Base-by-base conservation (phyloP, 2,888 invertebrate species). In the Camponotus fellah region DNA sequence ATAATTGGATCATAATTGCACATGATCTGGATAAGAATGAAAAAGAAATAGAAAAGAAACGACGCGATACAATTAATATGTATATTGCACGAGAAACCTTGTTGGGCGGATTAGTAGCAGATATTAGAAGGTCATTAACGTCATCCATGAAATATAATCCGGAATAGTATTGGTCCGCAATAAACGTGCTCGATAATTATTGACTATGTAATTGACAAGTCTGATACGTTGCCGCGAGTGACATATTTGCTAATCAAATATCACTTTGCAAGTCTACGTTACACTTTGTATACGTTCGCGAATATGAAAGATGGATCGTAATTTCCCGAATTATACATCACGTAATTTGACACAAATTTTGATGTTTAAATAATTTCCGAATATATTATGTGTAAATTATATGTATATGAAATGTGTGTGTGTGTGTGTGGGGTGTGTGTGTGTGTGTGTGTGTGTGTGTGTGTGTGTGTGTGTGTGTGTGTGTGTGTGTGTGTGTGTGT, bases 131-230 rank as follows among this genome's bases (percentile, higher is more conserved):
- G 4, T 17, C 17, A 71, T 80, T 80, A 72, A 34, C 58, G 72
- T 72, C 60, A 14, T 65, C 46, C 43, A 60, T 60, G 60, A 72
- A 2, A 43, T 72, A 60, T 46, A 43, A 21, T 40, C 60, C 17
- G 37, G 21, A 37, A 8, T n/a, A 69, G 17, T 53, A 72, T 69
- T 14, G 21, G 17, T 14, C 58, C 21, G 79, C 58, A 46, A 26
- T 79, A 71, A 71, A 79, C 17, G 26, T 26, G 69, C 32, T 21
- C 34, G 32, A 21, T 71, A 80, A 80, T 80, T 72, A 80, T 72
- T 53, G 21, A 21, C n/a, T 26, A n/a, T 37, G 46, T 60, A 10
- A 17, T 9, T 80, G 60, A 72, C 60, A 43, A 56, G 56, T 46
- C 12, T 34, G 26, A 46, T 21, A 62, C 66, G 32, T 77, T 56